Conservation (phyloP, 35 echinoderm and acorn worm species). For the Acanthaster planci region DNA sequence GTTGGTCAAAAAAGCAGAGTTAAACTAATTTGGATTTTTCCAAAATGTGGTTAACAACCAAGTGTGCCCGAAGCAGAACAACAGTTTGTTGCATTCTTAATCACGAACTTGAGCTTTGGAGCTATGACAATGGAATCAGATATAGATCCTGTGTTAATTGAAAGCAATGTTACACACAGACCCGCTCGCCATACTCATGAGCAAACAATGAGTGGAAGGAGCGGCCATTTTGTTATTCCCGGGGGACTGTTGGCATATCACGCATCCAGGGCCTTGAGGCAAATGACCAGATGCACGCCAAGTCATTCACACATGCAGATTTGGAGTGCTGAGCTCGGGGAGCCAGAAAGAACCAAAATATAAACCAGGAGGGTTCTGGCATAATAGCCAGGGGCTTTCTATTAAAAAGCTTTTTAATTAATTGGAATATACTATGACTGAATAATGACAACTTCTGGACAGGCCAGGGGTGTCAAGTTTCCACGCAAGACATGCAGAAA, state of each 20-base stretch:
- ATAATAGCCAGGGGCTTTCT: slow-evolving; percentile 33
- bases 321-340: not conserved
- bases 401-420: slow-evolving; percentile 59
- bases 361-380: slow-evolving; percentile 32
- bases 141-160: no score
- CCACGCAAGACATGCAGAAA: slow-evolving; percentile 35
- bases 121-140: no score
- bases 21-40: no score
- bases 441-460: slow-evolving; percentile 50
- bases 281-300: slow-evolving; percentile 28
- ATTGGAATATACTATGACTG: slow-evolving; percentile 58
- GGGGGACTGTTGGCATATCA: slow-evolving; percentile 18
- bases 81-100: no score
- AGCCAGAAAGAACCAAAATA: slow-evolving; percentile 17
- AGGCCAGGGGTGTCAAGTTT: slow-evolving; percentile 34
- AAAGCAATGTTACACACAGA: no score
- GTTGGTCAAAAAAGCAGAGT: no score
- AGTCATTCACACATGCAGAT: slow-evolving; percentile 31
- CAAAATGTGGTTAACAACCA: no score
- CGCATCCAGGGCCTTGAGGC: slow-evolving; percentile 1
- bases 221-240: slow-evolving; percentile 30
- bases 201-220: not conserved
- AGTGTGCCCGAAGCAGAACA: no score
- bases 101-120: no score
- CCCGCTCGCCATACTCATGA: not conserved